These are phyloP conservation scores for Lepidurus arcticus DNA, from an alignment of 1,140 invertebrate species.

Conservation along the genomic window DNA sequence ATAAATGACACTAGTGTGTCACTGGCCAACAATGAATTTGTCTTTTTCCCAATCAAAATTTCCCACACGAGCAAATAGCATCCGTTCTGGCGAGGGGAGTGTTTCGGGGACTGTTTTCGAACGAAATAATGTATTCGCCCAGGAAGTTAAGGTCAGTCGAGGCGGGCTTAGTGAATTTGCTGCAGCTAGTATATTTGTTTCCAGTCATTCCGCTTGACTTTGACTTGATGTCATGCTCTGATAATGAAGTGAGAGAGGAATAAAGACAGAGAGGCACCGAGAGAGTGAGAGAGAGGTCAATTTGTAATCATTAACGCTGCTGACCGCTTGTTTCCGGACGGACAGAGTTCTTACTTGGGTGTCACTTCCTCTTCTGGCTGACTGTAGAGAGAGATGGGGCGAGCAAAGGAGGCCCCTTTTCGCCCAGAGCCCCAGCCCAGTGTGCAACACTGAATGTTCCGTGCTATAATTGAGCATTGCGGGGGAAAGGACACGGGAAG, in stretches of 20 bases:
- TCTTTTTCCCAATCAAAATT: no score
- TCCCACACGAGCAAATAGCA: no score
- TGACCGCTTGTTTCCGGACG: conserved; percentile 20
- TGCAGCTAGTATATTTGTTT: background rate
- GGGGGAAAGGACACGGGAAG: conserved; percentile 7
- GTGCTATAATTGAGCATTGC: conserved; percentile 12
- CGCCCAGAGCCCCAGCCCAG: background rate
- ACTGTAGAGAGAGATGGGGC: background rate
- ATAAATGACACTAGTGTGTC: no score
- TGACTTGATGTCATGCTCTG: conserved; percentile 15
- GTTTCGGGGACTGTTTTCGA: no score
- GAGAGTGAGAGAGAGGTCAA: background rate
- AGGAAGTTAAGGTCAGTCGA: background rate
- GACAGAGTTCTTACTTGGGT: conserved; percentile 21
- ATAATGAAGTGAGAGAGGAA: conserved; percentile 15
- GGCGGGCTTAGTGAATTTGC: background rate
- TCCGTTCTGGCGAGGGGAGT: no score
- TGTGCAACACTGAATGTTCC: conserved; percentile 13
- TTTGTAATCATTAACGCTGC: conserved; percentile 22
- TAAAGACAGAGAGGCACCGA: background rate
- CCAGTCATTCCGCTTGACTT: background rate
- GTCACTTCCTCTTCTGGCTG: background rate
- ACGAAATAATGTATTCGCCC: background rate
- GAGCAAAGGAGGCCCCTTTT: background rate
- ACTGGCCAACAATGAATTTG: no score